Base-by-base conservation (phyloP, 2,113 vertebrate genomes). In the Myotis lucifugus region DNA sequence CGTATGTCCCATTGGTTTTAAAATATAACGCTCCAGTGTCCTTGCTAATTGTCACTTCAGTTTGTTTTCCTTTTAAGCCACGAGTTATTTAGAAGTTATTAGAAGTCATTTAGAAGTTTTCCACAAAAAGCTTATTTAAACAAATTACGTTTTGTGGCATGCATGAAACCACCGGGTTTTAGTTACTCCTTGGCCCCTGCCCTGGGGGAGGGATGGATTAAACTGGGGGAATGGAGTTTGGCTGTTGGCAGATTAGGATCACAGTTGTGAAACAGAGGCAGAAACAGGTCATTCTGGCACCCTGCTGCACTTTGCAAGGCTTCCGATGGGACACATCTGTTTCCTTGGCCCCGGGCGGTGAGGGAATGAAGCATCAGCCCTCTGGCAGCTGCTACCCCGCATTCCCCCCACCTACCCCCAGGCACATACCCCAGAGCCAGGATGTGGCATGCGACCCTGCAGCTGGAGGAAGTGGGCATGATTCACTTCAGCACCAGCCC, bases 381-480 rank as follows among this genome's bases (percentile, higher is more conserved):
- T 59, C 56, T 27, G 21, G 59, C 90, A 88, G 90, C 96, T 97
- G 92, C 73, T 73, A 9, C 64, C 92, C 34, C 8, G 2, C 1
- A 5, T 21, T 34, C 0, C 8, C 14, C 19, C 12, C 9, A 1
- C 5, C 73, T 29, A 0, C 0, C 15, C 10, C 21, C 0, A 0
- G 27, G 14, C 34, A 15, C 69, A 27, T 25, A 32, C 79, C 6
- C 9, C 59, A 88, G 85, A 81, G 56, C 81, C 8, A 0, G 56
- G 56, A 56, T 54, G 15, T 78, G 78, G 83, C 46, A 11, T 17
- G 8, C 40, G 15, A 42, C 66, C 59, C n/a, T 67, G 82, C 95
- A 93, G 70, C 93, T 88, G 90, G 72, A 1, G 56, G 93, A 96
- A 90, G 52, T 67, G 83, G 70, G 48, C 32, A 37, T 97, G 97